Conservation (phyloP, 2,113 vertebrate genomes). For the Elachura formosa region DNA sequence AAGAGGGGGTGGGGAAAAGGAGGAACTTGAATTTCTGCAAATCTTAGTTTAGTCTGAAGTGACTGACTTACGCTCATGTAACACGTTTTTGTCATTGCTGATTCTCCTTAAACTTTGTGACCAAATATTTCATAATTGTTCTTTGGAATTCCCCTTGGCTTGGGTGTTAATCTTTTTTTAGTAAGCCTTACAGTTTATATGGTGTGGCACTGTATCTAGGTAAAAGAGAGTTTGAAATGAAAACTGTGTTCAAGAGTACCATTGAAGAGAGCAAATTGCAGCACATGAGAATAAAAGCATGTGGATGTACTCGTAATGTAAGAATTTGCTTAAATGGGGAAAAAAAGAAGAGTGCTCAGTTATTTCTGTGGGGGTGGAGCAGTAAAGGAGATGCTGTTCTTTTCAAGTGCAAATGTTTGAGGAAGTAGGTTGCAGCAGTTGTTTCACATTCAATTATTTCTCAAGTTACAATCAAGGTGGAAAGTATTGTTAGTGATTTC, state of each 20-base stretch:
- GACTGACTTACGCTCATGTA: not conserved
- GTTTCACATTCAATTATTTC: slow-evolving; percentile 23
- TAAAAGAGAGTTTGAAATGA: not conserved
- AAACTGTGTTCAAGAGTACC: not conserved
- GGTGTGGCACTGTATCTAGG: not conserved
- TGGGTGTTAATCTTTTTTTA: not conserved
- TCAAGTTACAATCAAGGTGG: not conserved
- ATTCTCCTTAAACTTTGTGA: not conserved
- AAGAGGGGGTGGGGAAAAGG: not conserved
- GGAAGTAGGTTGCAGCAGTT: slow-evolving; percentile 39
- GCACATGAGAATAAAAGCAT: not conserved
- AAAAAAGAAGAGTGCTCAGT: not conserved
- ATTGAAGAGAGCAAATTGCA: not conserved
- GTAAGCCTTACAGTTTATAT: not conserved
- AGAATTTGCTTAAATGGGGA: not conserved
- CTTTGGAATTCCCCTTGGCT: not conserved
- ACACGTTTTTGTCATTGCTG: not conserved
- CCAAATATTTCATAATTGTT: not conserved
- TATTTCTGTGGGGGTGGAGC: not conserved
- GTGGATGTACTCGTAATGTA: not conserved
- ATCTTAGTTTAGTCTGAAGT: not conserved
- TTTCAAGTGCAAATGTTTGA: slow-evolving; percentile 33
- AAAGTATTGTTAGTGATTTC: not conserved
- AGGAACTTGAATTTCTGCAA: slow-evolving; percentile 50
- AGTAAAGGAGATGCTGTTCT: not conserved